Evolutionary conservation across 1,140 invertebrate species (phyloP), one percentile per base, ranked within the genome.

Genomic region (Rhyzopertha dominica): DNA sequence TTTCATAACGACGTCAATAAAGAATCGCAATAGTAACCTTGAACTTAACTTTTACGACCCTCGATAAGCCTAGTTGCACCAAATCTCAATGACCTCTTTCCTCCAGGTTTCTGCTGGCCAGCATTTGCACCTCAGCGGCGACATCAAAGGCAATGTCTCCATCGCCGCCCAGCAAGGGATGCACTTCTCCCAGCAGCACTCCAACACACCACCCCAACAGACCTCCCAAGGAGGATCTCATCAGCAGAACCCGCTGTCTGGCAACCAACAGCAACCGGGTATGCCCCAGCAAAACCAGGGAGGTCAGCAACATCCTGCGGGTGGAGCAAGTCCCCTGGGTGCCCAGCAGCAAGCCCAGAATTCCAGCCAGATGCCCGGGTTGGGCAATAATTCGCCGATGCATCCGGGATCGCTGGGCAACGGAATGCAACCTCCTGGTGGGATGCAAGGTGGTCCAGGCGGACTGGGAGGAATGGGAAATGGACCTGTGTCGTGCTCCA

Each of bases 91-190:
- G 12, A 30, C n/a, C 38, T 44, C 13, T 43, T 23, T 43, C 37
- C 64, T 56, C 3, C 62, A 87, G 84, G 84, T 88, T 43, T 86
- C 84, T 0, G 83, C 84, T 53, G 84, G 84, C 2, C 84, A 88
- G 62, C 84, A 87, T 56, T 77, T 87, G 71, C 84, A 86, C 58
- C 68, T 87, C 22, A 81, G 74, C 51, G 77, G 80, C 26, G 80
- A 84, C 28, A 62, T 83, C 49, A 81, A 82, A 54, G 72, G 76
- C 9, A 78, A 78, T 50, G 82, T 86, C 14, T 82, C 82, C 0
- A 81, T 85, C 18, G 84, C 82, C 1, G 79, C 84, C 3, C 84
- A 86, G 61, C 84, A 87, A 66, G 82, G 82, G 45, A 80, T 86
- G 74, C 85, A 83, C 69, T 85, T 85, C 61, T 81, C 65, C 54